Evolutionary conservation across 2,888 invertebrate species (phyloP), one percentile per base, ranked within the genome.

Genomic region (Eupithecia dodoneata): DNA sequence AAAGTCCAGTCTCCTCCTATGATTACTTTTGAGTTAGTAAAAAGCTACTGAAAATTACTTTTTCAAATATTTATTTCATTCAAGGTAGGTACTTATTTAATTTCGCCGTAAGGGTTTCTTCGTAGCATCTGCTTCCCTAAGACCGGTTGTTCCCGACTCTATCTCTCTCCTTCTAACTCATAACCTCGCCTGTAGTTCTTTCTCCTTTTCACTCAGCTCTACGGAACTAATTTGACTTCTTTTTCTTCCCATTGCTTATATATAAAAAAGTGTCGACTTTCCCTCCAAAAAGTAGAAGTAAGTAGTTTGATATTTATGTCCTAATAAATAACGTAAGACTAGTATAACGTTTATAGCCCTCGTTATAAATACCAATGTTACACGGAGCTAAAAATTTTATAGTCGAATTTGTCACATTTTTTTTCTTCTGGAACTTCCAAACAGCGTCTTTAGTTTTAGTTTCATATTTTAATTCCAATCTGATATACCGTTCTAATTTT

Each of bases 201-300:
- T 92, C 92, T 85, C 89, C 79, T 82, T 94, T 88, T 77, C 90
- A 88, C 92, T 79, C 79, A 83, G 84, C 85, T 88, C 84, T 88
- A 90, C 87, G 90, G 90, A 93, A 93, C 93, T 91, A 91, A 93
- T 93, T 93, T 93, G 89, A 90, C 85, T 87, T 92, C 91, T 93
- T 94, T 93, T 93, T 93, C 89, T 90, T 90, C 87, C 87, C 85
- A 82, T 91, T 91, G 89, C 86, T 87, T 91, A 92, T 91, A 89
- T 91, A 88, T 88, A 90, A 89, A 87, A 83, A 78, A 83, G 82
- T 87, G 87, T 88, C 84, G 86, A 87, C 85, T 85, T 86, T 87
- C 86, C 87, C 84, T 84, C 75, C 76, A 75, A 80, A 82, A 85
- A 85, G 84, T 85, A 82, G 74, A 69, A 76, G 67, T 85, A 79